Evolutionary conservation across 2,113 vertebrate genomes (phyloP).

Genomic region (Eulemur macaco): DNA sequence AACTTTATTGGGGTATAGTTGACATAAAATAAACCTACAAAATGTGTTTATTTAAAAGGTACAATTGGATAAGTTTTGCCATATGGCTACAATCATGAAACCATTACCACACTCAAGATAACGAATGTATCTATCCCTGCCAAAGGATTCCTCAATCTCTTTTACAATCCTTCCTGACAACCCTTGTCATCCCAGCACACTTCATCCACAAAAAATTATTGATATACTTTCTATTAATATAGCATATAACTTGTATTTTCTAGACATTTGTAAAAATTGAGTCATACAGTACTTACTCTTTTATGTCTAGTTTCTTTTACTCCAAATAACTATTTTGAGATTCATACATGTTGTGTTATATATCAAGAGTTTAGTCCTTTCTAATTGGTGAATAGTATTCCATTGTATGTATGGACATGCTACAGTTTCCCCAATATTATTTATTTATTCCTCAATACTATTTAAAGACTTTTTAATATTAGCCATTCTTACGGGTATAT

Average conservation of each 20-base stretch:
- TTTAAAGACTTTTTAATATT: background rate
- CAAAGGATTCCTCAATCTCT: background rate
- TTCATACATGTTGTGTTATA: background rate
- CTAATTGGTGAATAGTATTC: background rate
- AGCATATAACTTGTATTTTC: background rate
- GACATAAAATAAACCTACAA: background rate
- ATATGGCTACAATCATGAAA: background rate
- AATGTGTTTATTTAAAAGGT: background rate
- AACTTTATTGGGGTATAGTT: background rate
- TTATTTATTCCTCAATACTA: background rate
- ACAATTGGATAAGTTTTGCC: background rate
- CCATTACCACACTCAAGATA: background rate
- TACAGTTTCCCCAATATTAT: background rate
- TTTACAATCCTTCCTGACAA: background rate
- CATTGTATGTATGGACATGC: background rate
- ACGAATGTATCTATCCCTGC: background rate
- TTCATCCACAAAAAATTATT: background rate
- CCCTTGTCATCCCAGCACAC: background rate
- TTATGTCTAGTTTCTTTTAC: background rate
- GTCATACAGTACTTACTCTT: background rate
- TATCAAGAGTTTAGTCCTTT: background rate
- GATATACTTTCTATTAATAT: background rate
- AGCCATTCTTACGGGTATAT: background rate
- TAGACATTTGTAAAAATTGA: background rate
- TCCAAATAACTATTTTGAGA: background rate